Conservation (phyloP, 2,888 invertebrate species). For the Acanthoscelides obtectus region DNA sequence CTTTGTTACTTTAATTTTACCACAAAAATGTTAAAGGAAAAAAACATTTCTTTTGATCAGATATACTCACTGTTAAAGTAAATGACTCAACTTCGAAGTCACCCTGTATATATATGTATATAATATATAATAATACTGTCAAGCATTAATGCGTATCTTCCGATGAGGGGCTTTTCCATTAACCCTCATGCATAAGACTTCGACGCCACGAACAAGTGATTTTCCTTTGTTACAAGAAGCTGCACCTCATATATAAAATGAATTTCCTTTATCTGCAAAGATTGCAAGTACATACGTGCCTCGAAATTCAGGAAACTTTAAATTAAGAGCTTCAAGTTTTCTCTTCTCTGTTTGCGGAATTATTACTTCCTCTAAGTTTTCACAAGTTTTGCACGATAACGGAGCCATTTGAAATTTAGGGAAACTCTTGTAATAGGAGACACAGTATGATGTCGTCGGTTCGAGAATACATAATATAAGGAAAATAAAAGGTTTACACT, state of each 20-base stretch:
- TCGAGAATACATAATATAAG: neutral
- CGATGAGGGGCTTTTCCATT: too few species aligned
- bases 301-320: neutral
- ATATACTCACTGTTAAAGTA: too few species aligned
- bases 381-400: neutral
- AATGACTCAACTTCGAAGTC: too few species aligned
- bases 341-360: neutral
- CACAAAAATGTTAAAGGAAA: too few species aligned
- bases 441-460: neutral
- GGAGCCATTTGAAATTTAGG: neutral
- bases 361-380: neutral
- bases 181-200: too few species aligned
- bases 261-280: neutral
- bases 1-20: too few species aligned
- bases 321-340: neutral
- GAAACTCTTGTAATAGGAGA: neutral
- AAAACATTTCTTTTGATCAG: too few species aligned
- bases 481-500: neutral
- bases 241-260: neutral
- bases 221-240: neutral
- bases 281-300: neutral
- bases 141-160: too few species aligned
- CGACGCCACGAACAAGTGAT: neutral
- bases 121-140: too few species aligned
- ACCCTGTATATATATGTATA: too few species aligned